A percentile compares a stretch with the other conserved stretches of the same genome.
phyloP scores from a whole-genome alignment of 2,797 vertebrate genomes.

The Macrochelys suwanniensis region DNA sequence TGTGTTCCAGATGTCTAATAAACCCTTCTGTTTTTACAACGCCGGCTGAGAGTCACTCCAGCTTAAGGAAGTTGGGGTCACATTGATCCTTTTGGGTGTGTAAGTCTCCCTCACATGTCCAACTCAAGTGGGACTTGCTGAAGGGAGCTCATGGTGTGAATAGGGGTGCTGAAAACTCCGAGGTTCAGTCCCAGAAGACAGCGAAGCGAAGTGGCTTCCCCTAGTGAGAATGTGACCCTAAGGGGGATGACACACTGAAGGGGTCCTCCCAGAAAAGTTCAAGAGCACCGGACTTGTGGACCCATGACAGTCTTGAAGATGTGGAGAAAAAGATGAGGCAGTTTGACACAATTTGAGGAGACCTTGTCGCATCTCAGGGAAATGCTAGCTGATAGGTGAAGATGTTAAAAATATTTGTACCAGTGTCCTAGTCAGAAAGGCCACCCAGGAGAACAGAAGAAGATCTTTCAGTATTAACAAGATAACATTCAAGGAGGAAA shows the following conservation, averaged over 20 bases:
- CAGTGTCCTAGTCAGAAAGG: background rate
- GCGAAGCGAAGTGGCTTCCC: background rate
- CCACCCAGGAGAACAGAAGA: background rate
- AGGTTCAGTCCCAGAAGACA: background rate
- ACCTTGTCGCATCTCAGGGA: background rate
- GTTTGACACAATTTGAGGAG: background rate
- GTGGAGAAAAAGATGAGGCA: background rate
- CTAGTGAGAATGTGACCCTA: background rate
- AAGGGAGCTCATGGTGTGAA: background rate
- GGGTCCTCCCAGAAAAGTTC: background rate
- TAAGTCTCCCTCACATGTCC: background rate
- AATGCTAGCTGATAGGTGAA: background rate
- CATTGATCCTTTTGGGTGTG: background rate
- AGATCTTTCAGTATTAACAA: background rate
- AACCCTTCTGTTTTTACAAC: background rate
- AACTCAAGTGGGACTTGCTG: background rate
- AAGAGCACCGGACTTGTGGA: background rate
- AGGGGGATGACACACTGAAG: background rate
- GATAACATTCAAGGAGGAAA: background rate
- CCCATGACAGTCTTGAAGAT: background rate
- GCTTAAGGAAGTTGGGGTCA: background rate
- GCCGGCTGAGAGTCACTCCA: background rate
- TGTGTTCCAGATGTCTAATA: background rate
- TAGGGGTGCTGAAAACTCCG: background rate
- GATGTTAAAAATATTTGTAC: background rate